phyloP scores from a whole-genome alignment of 2,797 vertebrate genomes.

The Melanotaenia parkinsoni region DNA sequence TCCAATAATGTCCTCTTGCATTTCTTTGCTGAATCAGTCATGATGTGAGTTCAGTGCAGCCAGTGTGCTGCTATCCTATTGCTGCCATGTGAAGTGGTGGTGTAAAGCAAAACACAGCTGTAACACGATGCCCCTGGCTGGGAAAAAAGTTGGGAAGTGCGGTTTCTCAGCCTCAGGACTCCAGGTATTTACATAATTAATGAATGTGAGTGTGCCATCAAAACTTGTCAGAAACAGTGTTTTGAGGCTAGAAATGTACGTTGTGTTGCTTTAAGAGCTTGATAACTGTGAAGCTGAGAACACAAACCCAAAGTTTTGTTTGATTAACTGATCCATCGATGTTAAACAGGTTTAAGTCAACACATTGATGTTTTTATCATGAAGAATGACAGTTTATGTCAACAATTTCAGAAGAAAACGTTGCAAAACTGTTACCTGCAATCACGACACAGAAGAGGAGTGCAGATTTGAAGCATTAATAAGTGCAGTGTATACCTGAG shows the following conservation, averaged over 20 bases:
- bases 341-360: background rate
- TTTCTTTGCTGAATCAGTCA: too few relatives aligned
- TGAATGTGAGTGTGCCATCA: too few relatives aligned
- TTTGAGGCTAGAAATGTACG: background rate
- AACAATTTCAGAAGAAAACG: slow-evolving; percentile 5
- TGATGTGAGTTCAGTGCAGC: too few relatives aligned
- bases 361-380: too few relatives aligned
- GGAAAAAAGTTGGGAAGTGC: too few relatives aligned
- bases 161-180: too few relatives aligned
- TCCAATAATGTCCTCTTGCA: background rate
- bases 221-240: background rate
- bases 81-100: background rate
- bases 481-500: slow-evolving; percentile 51
- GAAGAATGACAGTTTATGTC: background rate
- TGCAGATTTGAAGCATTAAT: slow-evolving; percentile 43
- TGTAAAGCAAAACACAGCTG: background rate
- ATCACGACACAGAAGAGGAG: slow-evolving; percentile 15
- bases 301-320: background rate
- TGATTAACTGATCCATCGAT: background rate
- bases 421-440: slow-evolving; percentile 9
- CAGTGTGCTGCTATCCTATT: too few relatives aligned
- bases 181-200: too few relatives aligned
- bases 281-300: background rate
- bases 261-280: background rate
- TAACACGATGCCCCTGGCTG: background rate